A percentile compares a stretch with the other conserved stretches of the same genome.
Evolutionary conservation across 2,113 vertebrate species (phyloP).

Genomic region (Microcebus jonahi): DNA sequence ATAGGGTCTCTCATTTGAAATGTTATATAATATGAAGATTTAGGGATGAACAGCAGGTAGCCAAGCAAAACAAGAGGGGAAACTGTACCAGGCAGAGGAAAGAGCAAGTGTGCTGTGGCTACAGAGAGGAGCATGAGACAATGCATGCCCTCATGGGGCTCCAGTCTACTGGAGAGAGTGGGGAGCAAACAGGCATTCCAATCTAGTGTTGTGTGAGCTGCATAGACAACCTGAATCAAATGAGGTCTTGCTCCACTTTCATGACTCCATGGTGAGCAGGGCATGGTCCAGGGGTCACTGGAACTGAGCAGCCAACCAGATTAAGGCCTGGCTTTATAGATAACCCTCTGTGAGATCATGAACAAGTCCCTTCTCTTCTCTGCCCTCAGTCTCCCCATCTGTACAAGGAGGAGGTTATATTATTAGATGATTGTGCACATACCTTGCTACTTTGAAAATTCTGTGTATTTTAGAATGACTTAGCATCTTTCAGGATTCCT

Average conservation of each 20-base stretch:
- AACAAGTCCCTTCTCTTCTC: background rate
- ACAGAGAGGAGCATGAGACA: background rate
- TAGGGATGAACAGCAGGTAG: background rate
- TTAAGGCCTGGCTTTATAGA: background rate
- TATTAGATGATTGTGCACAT: background rate
- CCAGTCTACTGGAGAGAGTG: rapidly evolving
- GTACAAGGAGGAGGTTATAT: background rate
- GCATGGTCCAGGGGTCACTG: background rate
- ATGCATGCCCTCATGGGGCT: background rate
- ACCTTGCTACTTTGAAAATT: background rate
- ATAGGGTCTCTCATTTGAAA: background rate
- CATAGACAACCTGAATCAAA: background rate
- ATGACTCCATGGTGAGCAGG: rapidly evolving
- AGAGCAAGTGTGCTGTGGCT: background rate
- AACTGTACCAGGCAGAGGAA: background rate
- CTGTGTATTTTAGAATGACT: slow-evolving; percentile 44
- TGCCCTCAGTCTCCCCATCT: background rate
- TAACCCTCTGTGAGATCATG: background rate
- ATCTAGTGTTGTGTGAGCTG: rapidly evolving
- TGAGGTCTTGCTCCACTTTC: background rate
- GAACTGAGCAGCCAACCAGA: background rate
- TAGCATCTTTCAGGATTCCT: background rate
- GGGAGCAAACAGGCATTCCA: background rate
- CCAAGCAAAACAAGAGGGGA: background rate
- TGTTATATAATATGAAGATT: background rate